Conservation (phyloP, 2,797 vertebrate genomes). For the Apogon talboti region DNA sequence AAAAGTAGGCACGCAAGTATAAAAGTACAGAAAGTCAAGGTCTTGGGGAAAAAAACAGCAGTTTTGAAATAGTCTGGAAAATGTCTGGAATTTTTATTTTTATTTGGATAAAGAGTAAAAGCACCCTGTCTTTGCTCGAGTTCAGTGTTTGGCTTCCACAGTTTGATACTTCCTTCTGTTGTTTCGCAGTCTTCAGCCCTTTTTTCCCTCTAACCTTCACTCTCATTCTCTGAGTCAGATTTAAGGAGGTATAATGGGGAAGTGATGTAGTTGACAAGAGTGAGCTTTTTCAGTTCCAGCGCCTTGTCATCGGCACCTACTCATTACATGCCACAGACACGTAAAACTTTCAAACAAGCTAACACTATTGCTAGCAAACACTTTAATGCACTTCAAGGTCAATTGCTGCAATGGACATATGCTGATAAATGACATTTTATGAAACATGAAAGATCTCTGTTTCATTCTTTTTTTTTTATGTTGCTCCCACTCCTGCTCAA, state of each 20-base stretch:
- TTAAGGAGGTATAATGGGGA: conserved; percentile 35
- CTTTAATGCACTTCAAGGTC: conserved; percentile 66
- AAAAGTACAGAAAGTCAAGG: too few species aligned
- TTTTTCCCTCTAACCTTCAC: conserved; percentile 42
- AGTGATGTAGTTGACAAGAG: conserved; percentile 51
- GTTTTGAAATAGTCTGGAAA: too few species aligned
- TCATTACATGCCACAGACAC: conserved; percentile 60
- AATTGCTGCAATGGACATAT: conserved; percentile 57
- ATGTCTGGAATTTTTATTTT: too few species aligned
- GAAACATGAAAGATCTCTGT: conserved; percentile 53
- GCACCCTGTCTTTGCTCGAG: conserved; percentile 11
- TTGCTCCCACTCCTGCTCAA: conserved; percentile 32
- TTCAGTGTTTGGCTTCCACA: conserved; percentile 45
- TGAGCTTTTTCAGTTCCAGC: conserved; percentile 51
- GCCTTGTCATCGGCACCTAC: conserved; percentile 72
- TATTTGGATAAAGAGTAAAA: too few species aligned
- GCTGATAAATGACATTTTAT: conserved; percentile 62
- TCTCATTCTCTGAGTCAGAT: conserved; percentile 43
- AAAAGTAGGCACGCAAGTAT: too few species aligned
- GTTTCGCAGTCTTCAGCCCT: conserved; percentile 39
- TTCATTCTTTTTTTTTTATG: conserved; percentile 21
- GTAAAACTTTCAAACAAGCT: conserved; percentile 58
- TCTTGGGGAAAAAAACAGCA: too few species aligned
- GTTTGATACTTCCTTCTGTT: conserved; percentile 55
- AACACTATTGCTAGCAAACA: conserved; percentile 57